These are phyloP conservation scores for Malacosoma neustria DNA, from an alignment of 2,888 invertebrate species.

Conservation along the genomic window DNA sequence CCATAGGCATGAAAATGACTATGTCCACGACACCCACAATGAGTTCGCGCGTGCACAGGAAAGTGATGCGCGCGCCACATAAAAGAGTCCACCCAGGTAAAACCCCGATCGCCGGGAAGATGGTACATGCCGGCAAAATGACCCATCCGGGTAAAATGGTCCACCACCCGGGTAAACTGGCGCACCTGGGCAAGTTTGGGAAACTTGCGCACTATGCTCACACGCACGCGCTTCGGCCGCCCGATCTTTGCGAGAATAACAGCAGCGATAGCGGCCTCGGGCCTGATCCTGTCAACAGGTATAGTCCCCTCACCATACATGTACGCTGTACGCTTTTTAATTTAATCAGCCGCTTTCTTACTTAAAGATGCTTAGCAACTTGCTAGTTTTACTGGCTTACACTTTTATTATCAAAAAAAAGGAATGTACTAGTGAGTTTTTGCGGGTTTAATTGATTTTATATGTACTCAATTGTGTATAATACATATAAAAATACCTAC, in stretches of 20 bases:
- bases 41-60: constrained; percentile 79
- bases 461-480: no score
- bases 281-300: constrained; percentile 79
- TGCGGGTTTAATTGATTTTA: no score
- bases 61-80: constrained; percentile 80
- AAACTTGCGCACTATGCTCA: constrained; percentile 55
- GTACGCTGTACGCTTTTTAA: constrained; percentile 5
- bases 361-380: no score
- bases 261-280: constrained; percentile 93
- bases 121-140: constrained; percentile 61
- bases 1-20: constrained; percentile 82
- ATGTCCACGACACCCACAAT: constrained; percentile 80
- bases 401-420: no score
- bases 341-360: no score
- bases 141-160: constrained; percentile 45
- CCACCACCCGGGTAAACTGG: constrained; percentile 33
- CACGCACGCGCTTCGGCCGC: constrained; percentile 61
- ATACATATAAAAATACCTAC: no score
- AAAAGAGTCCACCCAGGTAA: constrained; percentile 72
- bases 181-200: constrained; percentile 55
- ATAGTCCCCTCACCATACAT: constrained; percentile 16
- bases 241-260: constrained; percentile 85
- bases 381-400: no score
- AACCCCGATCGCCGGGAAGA: constrained; percentile 57
- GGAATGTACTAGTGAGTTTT: no score